Evolutionary conservation across 2,888 invertebrate genomes (phyloP).

Genomic region (Argynnis bischoffii): DNA sequence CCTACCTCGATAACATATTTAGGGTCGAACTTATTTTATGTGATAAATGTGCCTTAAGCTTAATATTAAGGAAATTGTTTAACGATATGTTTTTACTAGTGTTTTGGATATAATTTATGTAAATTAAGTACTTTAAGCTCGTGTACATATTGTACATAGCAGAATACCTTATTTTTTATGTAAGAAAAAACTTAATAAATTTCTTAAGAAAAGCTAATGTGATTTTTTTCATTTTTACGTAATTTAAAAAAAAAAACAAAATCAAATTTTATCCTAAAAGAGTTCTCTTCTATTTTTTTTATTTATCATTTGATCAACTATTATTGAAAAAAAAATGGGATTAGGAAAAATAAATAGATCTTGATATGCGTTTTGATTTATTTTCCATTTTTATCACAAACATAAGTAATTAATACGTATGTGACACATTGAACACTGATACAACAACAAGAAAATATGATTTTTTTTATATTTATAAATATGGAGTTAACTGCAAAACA

Average conservation of each 20-base stretch:
- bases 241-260: not conserved
- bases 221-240: not conserved
- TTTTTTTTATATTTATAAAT: constrained; percentile 11
- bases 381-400: constrained; percentile 25
- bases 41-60: constrained; percentile 68
- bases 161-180: constrained; percentile 26
- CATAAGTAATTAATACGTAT: constrained; percentile 18
- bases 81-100: constrained; percentile 7
- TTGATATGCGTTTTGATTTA: constrained; percentile 9
- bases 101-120: constrained; percentile 27
- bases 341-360: not conserved
- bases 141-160: constrained; percentile 41
- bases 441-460: constrained; percentile 33
- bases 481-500: constrained; percentile 26
- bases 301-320: not conserved
- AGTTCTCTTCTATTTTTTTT: too few relatives aligned
- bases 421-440: constrained; percentile 28
- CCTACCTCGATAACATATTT: constrained; percentile 45
- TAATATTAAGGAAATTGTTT: constrained; percentile 24
- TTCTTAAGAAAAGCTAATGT: not conserved
- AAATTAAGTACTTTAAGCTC: constrained; percentile 17
- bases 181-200: constrained; percentile 27
- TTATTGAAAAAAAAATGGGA: not conserved
- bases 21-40: constrained; percentile 47
- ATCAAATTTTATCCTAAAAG: too few relatives aligned